Percentiles rank a stretch among this genome's conserved stretches.
phyloP scores from a whole-genome alignment of 2,113 vertebrate genomes.

The Barbus barbus region DNA sequence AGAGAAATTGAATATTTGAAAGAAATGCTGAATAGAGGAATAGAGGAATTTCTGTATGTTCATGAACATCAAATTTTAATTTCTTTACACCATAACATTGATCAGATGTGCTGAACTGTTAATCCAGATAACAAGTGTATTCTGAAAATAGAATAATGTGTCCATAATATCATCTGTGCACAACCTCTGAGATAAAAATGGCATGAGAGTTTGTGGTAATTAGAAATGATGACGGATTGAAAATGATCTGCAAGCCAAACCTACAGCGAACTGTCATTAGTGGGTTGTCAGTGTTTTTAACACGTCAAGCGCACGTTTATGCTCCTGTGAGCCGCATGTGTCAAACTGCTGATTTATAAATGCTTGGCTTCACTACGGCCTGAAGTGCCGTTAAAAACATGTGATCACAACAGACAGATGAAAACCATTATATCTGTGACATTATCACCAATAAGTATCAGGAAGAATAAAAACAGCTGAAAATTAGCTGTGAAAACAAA shows the following conservation, averaged over 20 bases:
- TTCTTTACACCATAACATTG: neutral
- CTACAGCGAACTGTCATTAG: slow-evolving; percentile 68
- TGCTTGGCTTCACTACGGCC: neutral
- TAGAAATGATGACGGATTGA: slow-evolving; percentile 63
- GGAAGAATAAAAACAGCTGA: neutral
- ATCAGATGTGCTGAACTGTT: neutral
- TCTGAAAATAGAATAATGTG: slow-evolving; percentile 58
- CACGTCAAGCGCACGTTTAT: slow-evolving; percentile 53
- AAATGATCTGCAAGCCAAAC: slow-evolving; percentile 60
- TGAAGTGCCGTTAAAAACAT: neutral
- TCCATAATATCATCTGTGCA: slow-evolving; percentile 61
- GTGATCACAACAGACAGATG: neutral
- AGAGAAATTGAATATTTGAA: neutral
- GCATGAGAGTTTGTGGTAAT: slow-evolving; percentile 65
- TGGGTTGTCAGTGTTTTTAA: slow-evolving; percentile 68
- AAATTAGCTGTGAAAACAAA: slow-evolving; percentile 27
- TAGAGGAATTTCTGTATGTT: neutral
- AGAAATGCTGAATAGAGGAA: neutral
- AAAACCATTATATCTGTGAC: neutral
- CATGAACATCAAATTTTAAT: neutral
- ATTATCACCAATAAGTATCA: neutral
- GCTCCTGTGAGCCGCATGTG: neutral
- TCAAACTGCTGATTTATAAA: neutral
- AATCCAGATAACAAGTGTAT: neutral
- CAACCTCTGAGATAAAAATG: slow-evolving; percentile 8